Evolutionary conservation across 2,888 invertebrate species (phyloP), one percentile per base, ranked within the genome.

Genomic region (Callinectes sapidus): DNA sequence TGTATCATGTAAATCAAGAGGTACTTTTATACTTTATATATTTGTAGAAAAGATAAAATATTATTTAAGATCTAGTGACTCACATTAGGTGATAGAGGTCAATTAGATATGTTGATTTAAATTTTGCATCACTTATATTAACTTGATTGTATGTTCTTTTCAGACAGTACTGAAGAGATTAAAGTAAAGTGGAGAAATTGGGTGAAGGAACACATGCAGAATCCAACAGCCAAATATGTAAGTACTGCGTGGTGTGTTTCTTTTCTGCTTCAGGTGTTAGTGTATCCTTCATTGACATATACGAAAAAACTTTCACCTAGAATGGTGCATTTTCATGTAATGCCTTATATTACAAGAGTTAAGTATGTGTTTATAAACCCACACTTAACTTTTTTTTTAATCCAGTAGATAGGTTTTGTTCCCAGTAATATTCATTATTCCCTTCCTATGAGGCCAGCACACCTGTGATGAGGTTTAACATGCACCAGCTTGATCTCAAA

Each of bases 161-260:
- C 89, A 92, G 92, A 90, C 18, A 42, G 42, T 3, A 35, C 87
- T 54, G 92, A 92, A 86, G 92, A 87, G 32, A 66, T 42, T 10
- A 85, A 87, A 32, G 32, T 90, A 16, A 86, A n/a, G n/a, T 92
- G 92, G 92, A 90, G 90, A 71, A 35, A 71, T 13, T 92, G 92
- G 92, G 90, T 92, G 32, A 86, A 42, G 28, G 71, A 90, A 14
- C 6, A 90, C 81, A 90, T 92, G 87, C 71, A 90, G 32, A 90
- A 92, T 54, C 92, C 92, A 8, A 90, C 87, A 61, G 90, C 86
- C n/a, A 92, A 77, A 54, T 71, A 92, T 71, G 92, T 92, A 35
- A 91, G 91, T 35, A 10, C 13, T 89, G 2, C n/a, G 28, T 13
- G 13, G n/a, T 71, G 28, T 71, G 71, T 10, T 10, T 71, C 71